These are phyloP conservation scores for Drosophila aldrichi DNA, from an alignment of 2,888 invertebrate genomes.

Conservation along the genomic window DNA sequence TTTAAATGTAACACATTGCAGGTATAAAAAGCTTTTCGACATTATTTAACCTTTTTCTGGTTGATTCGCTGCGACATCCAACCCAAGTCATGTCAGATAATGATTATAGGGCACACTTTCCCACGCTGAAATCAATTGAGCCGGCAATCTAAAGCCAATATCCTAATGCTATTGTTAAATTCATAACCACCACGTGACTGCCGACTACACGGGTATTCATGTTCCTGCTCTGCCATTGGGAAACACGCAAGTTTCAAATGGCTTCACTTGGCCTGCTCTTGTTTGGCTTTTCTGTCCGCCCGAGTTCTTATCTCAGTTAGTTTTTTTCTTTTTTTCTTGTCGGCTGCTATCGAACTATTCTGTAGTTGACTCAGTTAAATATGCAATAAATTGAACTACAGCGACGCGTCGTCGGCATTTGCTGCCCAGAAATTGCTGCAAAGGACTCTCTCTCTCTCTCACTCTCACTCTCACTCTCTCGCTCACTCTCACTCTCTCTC, in stretches of 20 bases:
- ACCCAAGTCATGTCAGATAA: background rate
- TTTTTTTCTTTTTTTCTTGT: conserved; percentile 37
- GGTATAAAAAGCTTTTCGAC: background rate
- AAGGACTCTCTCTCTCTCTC: no score
- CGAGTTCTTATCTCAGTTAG: conserved; percentile 48
- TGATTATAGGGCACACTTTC: background rate
- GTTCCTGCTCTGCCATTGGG: conserved; percentile 12
- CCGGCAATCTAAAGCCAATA: conserved; percentile 6
- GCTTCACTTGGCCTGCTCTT: conserved; percentile 32
- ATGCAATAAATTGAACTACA: conserved; percentile 72
- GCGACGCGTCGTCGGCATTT: conserved; percentile 37
- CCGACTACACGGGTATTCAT: background rate
- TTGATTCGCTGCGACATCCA: background rate
- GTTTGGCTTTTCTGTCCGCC: conserved; percentile 33
- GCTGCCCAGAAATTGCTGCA: conserved; percentile 17
- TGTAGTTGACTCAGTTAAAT: conserved; percentile 64
- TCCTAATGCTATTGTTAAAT: background rate
- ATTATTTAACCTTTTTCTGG: background rate
- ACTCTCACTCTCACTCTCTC: no score
- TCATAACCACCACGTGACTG: conserved; percentile 14
- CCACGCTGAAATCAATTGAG: conserved; percentile 10
- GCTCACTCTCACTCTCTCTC: background rate
- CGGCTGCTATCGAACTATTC: conserved; percentile 61
- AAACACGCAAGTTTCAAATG: conserved; percentile 60
- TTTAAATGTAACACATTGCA: background rate